Conservation (phyloP, 2,888 invertebrate genomes). For the Onchidella celtica region DNA sequence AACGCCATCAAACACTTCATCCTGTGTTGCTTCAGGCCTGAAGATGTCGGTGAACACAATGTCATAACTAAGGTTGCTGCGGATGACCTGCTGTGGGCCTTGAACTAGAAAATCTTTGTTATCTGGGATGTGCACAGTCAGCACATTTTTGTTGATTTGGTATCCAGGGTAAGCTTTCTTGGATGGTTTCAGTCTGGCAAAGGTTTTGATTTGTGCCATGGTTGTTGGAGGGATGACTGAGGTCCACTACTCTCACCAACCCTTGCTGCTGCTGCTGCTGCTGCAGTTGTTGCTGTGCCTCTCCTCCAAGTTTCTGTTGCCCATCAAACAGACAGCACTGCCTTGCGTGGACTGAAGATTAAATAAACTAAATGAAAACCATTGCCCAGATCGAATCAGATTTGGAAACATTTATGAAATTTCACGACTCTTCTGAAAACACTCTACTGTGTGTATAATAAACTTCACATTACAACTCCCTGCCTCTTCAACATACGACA, state of each 20-base stretch:
- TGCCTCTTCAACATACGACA: too few species aligned
- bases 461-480: too few species aligned
- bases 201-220: constrained; percentile 76
- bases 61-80: constrained; percentile 68
- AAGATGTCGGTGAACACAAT: constrained; percentile 74
- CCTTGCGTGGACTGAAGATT: background rate
- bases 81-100: constrained; percentile 12
- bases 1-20: constrained; percentile 71
- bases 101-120: constrained; percentile 34
- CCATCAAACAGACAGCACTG: constrained; percentile 36
- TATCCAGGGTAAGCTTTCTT: constrained; percentile 66
- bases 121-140: constrained; percentile 48
- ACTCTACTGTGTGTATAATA: too few species aligned
- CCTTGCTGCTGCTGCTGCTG: too few species aligned
- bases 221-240: background rate
- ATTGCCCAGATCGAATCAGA: too few species aligned
- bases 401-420: too few species aligned
- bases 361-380: background rate
- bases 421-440: too few species aligned
- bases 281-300: too few species aligned
- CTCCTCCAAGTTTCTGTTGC: background rate
- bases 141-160: constrained; percentile 58
- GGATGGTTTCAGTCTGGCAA: constrained; percentile 73
- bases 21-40: constrained; percentile 64
- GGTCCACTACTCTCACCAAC: constrained; percentile 9